Conservation (phyloP, 1,140 invertebrate genomes). For the Physella acuta region DNA sequence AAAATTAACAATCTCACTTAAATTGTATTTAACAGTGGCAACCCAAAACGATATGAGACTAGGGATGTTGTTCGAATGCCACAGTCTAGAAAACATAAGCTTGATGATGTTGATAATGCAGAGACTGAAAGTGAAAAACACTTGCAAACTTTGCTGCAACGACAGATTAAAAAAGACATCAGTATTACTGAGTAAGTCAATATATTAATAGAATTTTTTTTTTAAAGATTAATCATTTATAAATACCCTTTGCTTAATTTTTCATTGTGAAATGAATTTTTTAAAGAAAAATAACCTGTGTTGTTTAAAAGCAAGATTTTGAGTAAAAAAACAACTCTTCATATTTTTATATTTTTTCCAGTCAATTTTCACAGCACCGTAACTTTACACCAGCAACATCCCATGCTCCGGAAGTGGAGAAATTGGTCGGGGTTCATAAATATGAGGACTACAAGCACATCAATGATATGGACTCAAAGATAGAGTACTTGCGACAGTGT, state of each 20-base stretch:
- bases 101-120: conserved; percentile 33
- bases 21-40: conserved; percentile 38
- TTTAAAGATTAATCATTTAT: background rate
- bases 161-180: conserved; percentile 42
- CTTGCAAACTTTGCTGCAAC: conserved; percentile 37
- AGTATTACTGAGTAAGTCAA: conserved; percentile 40
- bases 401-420: conserved; percentile 16
- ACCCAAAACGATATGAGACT: conserved; percentile 40
- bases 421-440: conserved; percentile 7
- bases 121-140: conserved; percentile 50
- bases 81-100: background rate
- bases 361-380: conserved; percentile 20
- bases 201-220: background rate
- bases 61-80: conserved; percentile 43
- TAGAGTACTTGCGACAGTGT: conserved; percentile 21
- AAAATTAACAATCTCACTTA: no score
- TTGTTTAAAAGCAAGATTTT: background rate
- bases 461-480: conserved; percentile 3
- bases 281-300: background rate
- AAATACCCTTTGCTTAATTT: background rate
- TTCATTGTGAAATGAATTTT: background rate
- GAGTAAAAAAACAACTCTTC: background rate
- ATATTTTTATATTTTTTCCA: background rate
- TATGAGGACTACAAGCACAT: conserved; percentile 1
- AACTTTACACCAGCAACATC: conserved; percentile 14